Evolutionary conservation across 2,888 invertebrate genomes (phyloP), one percentile per base, ranked within the genome.

Genomic region (Catocala fraxini): DNA sequence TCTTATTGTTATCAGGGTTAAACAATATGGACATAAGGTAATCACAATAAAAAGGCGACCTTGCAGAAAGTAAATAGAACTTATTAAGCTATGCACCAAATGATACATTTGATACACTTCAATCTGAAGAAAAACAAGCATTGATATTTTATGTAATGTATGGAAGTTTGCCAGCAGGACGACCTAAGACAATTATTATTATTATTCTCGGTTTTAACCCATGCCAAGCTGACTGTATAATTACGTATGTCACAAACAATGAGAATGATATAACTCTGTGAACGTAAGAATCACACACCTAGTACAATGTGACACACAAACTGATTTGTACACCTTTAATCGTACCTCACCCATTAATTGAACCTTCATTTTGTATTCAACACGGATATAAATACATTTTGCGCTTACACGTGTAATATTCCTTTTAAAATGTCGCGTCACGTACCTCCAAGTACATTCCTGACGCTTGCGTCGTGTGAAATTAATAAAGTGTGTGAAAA

Each of bases 351-450:
- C 58, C 53, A 74, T 70, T 76, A 69, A 77, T 73, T 75, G 73
- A 73, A 75, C 61, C 53, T 62, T 56, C 56, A 65, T 76, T 73
- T 70, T 59, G 59, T 71, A 78, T 73, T 70, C 76, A 73, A 78
- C 64, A 53, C 67, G 68, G 65, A 70, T 68, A 70, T 75, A 68
- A 75, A 79, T 80, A 77, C 79, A 75, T 84, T 87, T 88, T 77
- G 82, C 83, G 83, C 77, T 80, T 78, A 83, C 70, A 70, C 69
- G 77, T 64, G 70, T 69, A 88, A 90, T 88, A 87, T 85, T 75
- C 84, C 85, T 82, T 86, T 90, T 88, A 82, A 88, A 85, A 89
- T 86, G 87, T 85, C 83, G 75, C 73, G 86, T 89, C 91, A 91
- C 91, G 91, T 89, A 73, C 82, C 64, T 70, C 53, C 63, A 74